Base-by-base conservation (phyloP, 2,888 invertebrate genomes). In the Punctoribates punctum region DNA sequence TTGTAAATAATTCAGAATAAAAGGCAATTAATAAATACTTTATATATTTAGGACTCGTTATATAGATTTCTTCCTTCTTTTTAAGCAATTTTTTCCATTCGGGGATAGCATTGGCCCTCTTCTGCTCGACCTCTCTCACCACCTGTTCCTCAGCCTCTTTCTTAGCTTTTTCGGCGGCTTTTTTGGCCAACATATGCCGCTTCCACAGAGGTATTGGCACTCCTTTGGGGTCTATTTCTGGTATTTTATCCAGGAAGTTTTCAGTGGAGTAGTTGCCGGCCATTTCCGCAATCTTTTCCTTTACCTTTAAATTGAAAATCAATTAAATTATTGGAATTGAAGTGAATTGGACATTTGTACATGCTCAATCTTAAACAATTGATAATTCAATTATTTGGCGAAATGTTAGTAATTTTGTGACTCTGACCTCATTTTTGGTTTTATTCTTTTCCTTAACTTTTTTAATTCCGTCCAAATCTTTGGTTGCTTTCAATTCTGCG, bases 181-280 rank as follows among this genome's bases (percentile, higher is more conserved):
- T 92, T 82, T 94, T 90, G 1, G 96, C 96, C 84, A 96, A 84
- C 93, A 96, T 94, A 85, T 96, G 95, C 15, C 95, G 86, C 83
- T 96, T 96, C 96, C 96, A 96, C 29, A 91, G 91, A 17, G 96
- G 96, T 82, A 96, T 94, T 60, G 90, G 87, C 82, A 92, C 93
- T 0, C 96, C 96, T 9, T 92, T 90, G 73, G 90, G 89, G 83
- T 96, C 96, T 79, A 90, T 90, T 83, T 93, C 93, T 13, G 95
- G 94, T 80, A 96, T 90, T 91, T 94, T 87, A 83, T 94, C 93
- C 23, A 94, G 92, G 84, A 94, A 94, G 82, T 91, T 92, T 77
- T 90, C 91, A 6, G 90, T 90, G 27, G 91, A 91, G 83, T 93
- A 92, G 80, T 93, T 89, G 83, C 90, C 91, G 0, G 89, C 90